Percentiles rank a stretch among this genome's conserved stretches.
Evolutionary conservation across 2,797 vertebrate genomes (phyloP).

Genomic region (Pteronotus mesoamericanus): DNA sequence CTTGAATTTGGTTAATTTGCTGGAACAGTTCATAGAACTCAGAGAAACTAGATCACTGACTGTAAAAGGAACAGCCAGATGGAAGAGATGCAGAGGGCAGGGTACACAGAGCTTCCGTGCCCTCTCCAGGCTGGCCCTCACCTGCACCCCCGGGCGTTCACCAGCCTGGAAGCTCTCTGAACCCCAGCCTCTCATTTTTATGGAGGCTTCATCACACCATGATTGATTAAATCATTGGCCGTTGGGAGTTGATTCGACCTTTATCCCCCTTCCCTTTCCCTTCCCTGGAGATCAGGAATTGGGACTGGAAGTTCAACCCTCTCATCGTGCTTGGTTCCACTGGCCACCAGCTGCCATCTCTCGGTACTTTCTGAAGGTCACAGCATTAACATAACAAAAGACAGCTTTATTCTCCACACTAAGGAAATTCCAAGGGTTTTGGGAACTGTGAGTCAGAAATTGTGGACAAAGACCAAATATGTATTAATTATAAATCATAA

Average conservation of each 20-base stretch:
- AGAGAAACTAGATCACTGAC: not conserved
- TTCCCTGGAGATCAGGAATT: not conserved
- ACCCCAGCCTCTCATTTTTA: not conserved
- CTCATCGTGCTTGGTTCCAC: not conserved
- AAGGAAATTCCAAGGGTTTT: not conserved
- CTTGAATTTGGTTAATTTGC: not conserved
- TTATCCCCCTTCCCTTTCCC: not conserved
- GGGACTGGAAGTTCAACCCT: not conserved
- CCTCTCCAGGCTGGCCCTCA: not conserved
- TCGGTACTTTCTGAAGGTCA: not conserved
- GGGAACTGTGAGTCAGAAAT: not conserved
- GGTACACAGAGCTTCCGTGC: no score
- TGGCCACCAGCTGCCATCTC: not conserved
- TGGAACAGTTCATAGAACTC: not conserved
- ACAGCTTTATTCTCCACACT: not conserved
- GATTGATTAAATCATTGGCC: not conserved
- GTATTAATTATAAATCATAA: not conserved
- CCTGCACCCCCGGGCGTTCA: not conserved
- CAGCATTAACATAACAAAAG: not conserved
- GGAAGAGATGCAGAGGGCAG: not conserved
- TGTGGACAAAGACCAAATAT: not conserved
- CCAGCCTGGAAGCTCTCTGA: not conserved
- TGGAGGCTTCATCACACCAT: not conserved
- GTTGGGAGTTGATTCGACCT: not conserved
- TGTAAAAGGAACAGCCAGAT: no score